Percentiles rank a stretch among this genome's conserved stretches.
These are phyloP conservation scores for Puntigrus tetrazona DNA, from an alignment of 2,113 vertebrate species.

Conservation along the genomic window DNA sequence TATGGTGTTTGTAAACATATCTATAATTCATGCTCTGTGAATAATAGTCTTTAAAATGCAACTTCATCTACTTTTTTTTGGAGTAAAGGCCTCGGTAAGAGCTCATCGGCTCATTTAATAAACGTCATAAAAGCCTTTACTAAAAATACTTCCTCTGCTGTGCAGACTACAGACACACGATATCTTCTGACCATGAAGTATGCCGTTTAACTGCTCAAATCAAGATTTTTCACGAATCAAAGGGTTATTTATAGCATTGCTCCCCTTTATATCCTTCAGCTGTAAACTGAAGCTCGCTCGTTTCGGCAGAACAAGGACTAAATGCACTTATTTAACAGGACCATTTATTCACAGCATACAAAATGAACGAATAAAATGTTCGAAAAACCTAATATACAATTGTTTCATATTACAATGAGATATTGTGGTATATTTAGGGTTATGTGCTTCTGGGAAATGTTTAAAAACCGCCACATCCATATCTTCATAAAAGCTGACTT, in stretches of 20 bases:
- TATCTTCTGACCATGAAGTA: not conserved
- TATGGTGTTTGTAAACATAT: not conserved
- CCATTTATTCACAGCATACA: not conserved
- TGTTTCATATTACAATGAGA: not conserved
- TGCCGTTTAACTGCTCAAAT: not conserved
- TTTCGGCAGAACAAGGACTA: not conserved
- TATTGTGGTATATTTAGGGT: no score
- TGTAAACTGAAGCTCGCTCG: not conserved
- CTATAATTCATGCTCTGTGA: conserved; percentile 5
- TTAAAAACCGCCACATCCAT: not conserved
- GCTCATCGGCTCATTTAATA: not conserved
- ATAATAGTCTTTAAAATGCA: not conserved
- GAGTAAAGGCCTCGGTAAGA: not conserved
- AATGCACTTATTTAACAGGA: not conserved
- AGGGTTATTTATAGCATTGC: not conserved
- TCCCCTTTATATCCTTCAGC: not conserved
- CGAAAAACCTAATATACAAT: not conserved
- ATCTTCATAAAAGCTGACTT: not conserved
- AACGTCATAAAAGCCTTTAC: not conserved
- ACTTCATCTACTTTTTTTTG: not conserved
- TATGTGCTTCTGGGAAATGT: not conserved
- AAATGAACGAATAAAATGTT: not conserved
- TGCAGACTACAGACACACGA: not conserved
- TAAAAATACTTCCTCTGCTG: not conserved
- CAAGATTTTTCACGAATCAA: not conserved